phyloP scores from a whole-genome alignment of 2,113 vertebrate genomes.

The Acanthisitta chloris region DNA sequence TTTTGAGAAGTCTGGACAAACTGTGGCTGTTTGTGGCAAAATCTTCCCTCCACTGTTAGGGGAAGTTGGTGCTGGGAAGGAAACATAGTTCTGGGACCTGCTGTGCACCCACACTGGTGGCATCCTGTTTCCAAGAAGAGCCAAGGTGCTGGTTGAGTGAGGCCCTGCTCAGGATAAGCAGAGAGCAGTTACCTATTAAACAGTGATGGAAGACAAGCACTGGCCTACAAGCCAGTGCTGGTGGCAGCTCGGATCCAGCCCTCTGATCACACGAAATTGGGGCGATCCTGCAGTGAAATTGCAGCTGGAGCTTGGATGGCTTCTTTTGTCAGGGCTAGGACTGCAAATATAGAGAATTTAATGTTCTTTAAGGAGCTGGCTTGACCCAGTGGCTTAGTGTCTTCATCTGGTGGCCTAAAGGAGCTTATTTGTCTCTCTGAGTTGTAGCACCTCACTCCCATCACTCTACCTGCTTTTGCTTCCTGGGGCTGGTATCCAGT shows the following conservation, averaged over 20 bases:
- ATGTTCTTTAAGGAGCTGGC: neutral
- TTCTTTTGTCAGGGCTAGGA: neutral
- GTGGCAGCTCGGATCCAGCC: accelerated
- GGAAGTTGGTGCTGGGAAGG: neutral
- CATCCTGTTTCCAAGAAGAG: neutral
- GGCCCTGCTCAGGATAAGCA: neutral
- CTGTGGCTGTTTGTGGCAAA: neutral
- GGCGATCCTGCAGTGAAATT: neutral
- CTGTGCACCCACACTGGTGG: neutral
- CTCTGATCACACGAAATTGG: neutral
- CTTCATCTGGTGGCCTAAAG: neutral
- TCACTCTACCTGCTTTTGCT: neutral
- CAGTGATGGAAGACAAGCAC: neutral
- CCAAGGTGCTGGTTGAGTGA: neutral
- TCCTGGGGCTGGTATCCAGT: neutral
- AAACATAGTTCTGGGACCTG: accelerated
- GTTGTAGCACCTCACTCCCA: neutral
- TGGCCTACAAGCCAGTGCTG: neutral
- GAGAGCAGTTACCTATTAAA: neutral
- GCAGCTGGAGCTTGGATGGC: neutral
- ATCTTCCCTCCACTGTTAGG: neutral
- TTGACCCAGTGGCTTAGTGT: neutral
- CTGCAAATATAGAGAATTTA: neutral
- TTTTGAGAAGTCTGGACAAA: neutral
- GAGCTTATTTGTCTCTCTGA: neutral